phyloP scores from a whole-genome alignment of 2,113 vertebrate species.

The Butorides virescens region DNA sequence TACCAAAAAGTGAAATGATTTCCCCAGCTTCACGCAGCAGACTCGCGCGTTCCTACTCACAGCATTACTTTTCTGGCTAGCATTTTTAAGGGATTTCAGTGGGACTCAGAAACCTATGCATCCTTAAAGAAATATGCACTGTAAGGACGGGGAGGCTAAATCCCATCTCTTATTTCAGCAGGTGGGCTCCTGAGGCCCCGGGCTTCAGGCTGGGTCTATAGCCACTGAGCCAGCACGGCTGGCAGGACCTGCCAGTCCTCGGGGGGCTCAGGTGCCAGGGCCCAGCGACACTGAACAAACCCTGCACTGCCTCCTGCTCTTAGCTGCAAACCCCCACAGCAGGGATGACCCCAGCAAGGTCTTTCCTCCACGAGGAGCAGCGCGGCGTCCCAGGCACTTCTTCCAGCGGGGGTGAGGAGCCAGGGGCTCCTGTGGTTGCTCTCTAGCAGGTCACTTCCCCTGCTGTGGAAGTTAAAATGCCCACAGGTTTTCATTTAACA shows the following conservation, averaged over 20 bases:
- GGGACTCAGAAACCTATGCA: neutral
- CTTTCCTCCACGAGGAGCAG: neutral
- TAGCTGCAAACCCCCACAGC: neutral
- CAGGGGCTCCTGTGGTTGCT: neutral
- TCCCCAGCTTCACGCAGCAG: neutral
- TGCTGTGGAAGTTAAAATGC: neutral
- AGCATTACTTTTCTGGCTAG: neutral
- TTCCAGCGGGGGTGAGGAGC: neutral
- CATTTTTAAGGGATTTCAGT: neutral
- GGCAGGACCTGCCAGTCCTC: neutral
- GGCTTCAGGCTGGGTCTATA: neutral
- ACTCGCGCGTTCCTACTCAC: neutral
- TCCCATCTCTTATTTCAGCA: neutral
- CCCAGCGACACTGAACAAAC: neutral
- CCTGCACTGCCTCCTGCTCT: neutral
- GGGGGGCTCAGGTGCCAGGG: neutral
- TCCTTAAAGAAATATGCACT: neutral
- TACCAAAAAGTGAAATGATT: neutral
- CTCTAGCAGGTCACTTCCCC: neutral
- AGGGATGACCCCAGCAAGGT: neutral
- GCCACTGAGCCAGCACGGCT: fast-evolving
- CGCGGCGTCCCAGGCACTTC: neutral
- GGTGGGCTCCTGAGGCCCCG: neutral
- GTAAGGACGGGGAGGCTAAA: neutral
- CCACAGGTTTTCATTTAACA: neutral